phyloP scores from a whole-genome alignment of 2,888 invertebrate species.

The Spodoptera exigua region DNA sequence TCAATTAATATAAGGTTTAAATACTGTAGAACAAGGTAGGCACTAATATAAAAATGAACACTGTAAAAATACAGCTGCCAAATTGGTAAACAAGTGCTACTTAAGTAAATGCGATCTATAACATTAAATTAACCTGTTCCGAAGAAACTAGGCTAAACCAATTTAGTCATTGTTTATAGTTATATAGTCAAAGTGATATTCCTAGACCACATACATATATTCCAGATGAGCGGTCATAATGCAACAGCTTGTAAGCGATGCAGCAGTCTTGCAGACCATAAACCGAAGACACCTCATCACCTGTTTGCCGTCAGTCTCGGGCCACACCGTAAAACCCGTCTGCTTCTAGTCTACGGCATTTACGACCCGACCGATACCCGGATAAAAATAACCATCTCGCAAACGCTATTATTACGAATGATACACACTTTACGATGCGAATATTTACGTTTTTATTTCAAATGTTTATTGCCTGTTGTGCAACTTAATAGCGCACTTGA shows the following conservation, averaged over 20 bases:
- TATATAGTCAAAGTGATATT: too few species aligned
- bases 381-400: slow-evolving; percentile 84
- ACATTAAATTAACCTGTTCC: too few species aligned
- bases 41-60: slow-evolving; percentile 25
- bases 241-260: slow-evolving; percentile 65
- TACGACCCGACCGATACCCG: slow-evolving; percentile 81
- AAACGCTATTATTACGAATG: slow-evolving; percentile 73
- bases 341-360: slow-evolving; percentile 85
- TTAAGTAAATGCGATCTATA: too few species aligned
- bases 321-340: slow-evolving; percentile 82
- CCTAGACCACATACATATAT: slow-evolving; percentile 1
- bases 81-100: too few species aligned
- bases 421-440: slow-evolving; percentile 71
- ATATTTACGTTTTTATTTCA: slow-evolving; percentile 86
- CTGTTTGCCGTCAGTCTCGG: slow-evolving; percentile 72
- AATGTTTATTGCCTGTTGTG: slow-evolving; percentile 85
- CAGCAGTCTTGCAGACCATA: slow-evolving; percentile 61
- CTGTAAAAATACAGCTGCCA: too few species aligned
- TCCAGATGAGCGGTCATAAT: slow-evolving; percentile 57
- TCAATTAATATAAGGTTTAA: slow-evolving; percentile 3
- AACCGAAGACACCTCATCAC: slow-evolving; percentile 74
- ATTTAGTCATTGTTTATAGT: too few species aligned
- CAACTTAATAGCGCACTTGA: slow-evolving; percentile 88
- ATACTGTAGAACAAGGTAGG: slow-evolving; percentile 6
- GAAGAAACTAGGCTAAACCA: too few species aligned